Base-by-base conservation (phyloP, 2,888 invertebrate genomes). In the Mythimna lalbum region DNA sequence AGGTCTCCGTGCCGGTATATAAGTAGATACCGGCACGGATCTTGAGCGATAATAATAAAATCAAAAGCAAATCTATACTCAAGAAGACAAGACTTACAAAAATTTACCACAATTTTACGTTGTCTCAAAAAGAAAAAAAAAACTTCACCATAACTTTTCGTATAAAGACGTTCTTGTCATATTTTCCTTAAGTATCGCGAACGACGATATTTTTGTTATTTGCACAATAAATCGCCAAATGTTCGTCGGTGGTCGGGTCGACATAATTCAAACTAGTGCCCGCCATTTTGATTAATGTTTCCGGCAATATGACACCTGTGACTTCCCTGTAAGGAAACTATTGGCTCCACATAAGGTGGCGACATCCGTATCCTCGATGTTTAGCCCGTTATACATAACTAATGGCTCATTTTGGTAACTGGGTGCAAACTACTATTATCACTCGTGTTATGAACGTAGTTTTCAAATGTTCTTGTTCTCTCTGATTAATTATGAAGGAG, bases 271-370 rank as follows among this genome's bases (percentile, higher is more conserved):
- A 76, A 75, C 75, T 71, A 74, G 75, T 77, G 67, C 78, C 80
- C 77, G 70, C 67, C 68, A 59, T 53, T 74, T 76, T 91, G 90
- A 91, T 88, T 86, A 88, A 91, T 90, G 88, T 85, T 78, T 89
- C 88, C 88, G 87, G 86, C 83, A 84, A 85, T 84, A 72, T 77
- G 86, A 87, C 89, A 88, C 88, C 86, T 86, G 86, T 80, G 81
- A 69, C 69, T n/a, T 76, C 81, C 85, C 57, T 79, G 77, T 84
- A 83, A 84, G 84, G 86, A 80, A 82, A 73, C 82, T 81, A 82
- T 88, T 84, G 80, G 80, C 64, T 70, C 74, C 78, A 73, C 73
- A 69, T 75, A 82, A 76, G 80, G 82, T 52, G 76, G 57, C 65
- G 76, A 83, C 83, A 78, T 81, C 78, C 82, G 76, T 66, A 67